phyloP scores from a whole-genome alignment of 1,140 invertebrate genomes.

The Aphelenchoides fujianensis region DNA sequence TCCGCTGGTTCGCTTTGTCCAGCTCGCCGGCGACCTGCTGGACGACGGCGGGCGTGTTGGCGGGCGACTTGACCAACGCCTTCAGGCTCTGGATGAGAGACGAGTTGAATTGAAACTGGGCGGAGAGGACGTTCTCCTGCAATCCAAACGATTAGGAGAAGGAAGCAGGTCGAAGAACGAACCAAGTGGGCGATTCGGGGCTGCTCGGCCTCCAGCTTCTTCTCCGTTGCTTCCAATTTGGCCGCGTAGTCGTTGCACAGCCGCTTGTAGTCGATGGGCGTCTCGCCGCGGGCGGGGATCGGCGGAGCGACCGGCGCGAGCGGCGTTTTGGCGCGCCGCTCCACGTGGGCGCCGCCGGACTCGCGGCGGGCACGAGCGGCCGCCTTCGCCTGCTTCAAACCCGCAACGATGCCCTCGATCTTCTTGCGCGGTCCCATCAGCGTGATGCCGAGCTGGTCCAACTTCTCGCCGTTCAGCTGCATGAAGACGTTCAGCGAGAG shows the following conservation, averaged over 20 bases:
- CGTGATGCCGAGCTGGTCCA: background rate
- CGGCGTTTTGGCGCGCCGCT: no score
- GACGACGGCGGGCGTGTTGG: background rate
- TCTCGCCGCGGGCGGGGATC: background rate
- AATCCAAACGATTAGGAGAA: no score
- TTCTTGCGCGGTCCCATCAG: slow-evolving; percentile 3
- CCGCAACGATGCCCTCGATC: background rate
- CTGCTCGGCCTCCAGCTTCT: background rate
- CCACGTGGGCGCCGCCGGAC: no score
- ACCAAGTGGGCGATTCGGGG: no score
- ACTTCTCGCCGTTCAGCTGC: background rate
- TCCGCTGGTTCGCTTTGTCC: background rate
- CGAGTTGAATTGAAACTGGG: background rate
- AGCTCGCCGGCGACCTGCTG: background rate
- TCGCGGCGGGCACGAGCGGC: no score
- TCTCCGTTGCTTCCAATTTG: background rate
- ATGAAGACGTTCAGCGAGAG: background rate
- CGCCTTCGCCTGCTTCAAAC: background rate
- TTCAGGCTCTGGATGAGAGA: background rate
- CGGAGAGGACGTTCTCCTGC: no score
- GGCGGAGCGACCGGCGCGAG: background rate
- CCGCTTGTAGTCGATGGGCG: background rate
- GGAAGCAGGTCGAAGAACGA: no score
- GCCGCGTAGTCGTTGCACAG: background rate
- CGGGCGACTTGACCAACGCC: background rate